These are phyloP conservation scores for Oryzias sinensis DNA, from an alignment of 2,797 vertebrate species.

Conservation along the genomic window DNA sequence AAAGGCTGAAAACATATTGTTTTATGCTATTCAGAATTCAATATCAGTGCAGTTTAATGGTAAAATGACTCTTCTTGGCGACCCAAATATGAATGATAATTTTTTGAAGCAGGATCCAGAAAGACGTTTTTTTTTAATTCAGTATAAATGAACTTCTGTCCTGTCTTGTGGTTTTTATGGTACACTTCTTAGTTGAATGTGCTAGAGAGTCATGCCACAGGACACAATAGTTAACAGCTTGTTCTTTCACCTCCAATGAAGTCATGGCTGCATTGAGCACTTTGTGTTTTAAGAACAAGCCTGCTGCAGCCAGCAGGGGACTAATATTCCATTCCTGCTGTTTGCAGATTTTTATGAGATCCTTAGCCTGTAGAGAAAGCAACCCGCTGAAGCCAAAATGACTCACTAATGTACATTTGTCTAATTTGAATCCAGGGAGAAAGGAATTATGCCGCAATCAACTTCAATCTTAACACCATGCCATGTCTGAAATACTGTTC, in stretches of 20 bases:
- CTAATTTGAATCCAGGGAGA: constrained; percentile 56
- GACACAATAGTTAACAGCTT: neutral
- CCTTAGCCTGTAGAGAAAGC: constrained; percentile 43
- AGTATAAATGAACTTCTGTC: too few species aligned
- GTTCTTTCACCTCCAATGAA: constrained; percentile 33
- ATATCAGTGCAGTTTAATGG: too few species aligned
- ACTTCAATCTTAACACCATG: constrained; percentile 34
- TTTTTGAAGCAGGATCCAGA: too few species aligned
- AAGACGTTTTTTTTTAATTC: too few species aligned
- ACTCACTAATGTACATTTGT: constrained; percentile 54
- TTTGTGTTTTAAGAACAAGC: constrained; percentile 24
- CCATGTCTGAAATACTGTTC: constrained; percentile 30
- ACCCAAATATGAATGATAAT: too few species aligned
- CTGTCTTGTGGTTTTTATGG: too few species aligned
- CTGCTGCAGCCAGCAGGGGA: constrained; percentile 43
- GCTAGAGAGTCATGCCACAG: too few species aligned
- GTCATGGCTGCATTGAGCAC: constrained; percentile 11
- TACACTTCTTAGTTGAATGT: too few species aligned
- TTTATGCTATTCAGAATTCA: too few species aligned
- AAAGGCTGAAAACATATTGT: too few species aligned
- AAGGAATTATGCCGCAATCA: constrained; percentile 46
- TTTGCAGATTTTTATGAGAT: constrained; percentile 56
- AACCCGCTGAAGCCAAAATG: constrained; percentile 57
- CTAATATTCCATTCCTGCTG: constrained; percentile 52
- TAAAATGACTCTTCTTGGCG: too few species aligned